Percentiles rank a stretch among this genome's conserved stretches.
Evolutionary conservation across 2,113 vertebrate genomes (phyloP).

Genomic region (Oryzias curvinotus): DNA sequence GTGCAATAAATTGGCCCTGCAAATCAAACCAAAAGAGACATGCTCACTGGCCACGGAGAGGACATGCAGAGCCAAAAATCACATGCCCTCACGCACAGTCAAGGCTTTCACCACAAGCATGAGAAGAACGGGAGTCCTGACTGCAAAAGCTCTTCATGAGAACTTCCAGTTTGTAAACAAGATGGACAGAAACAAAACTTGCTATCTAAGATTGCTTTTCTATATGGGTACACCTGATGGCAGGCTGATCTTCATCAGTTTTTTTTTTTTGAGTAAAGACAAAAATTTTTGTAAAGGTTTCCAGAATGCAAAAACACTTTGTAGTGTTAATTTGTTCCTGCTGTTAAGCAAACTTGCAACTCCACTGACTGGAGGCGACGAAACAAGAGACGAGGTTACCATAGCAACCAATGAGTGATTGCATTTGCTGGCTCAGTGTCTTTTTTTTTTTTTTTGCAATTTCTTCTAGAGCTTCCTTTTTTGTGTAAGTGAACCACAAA

Average conservation of each 20-base stretch:
- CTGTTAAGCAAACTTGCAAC: slow-evolving; percentile 59
- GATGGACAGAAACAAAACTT: no score
- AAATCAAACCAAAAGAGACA: no score
- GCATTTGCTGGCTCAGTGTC: slow-evolving; percentile 34
- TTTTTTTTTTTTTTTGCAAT: slow-evolving; percentile 31
- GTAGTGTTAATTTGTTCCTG: slow-evolving; percentile 53
- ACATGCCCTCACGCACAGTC: no score
- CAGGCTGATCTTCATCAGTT: background rate
- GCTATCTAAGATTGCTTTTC: slow-evolving; percentile 1
- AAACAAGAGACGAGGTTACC: slow-evolving; percentile 69
- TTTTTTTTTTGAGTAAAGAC: background rate
- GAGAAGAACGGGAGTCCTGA: no score
- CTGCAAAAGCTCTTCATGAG: no score
- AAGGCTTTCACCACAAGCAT: no score
- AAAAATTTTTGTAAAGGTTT: background rate
- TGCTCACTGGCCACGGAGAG: no score
- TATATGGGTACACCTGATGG: background rate
- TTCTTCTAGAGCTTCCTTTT: slow-evolving; percentile 22
- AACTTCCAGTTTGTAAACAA: no score
- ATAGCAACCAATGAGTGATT: slow-evolving; percentile 73
- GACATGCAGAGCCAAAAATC: no score
- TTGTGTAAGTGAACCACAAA: slow-evolving; percentile 26
- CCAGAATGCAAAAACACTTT: slow-evolving; percentile 13
- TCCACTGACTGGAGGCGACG: slow-evolving; percentile 52
- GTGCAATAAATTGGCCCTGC: no score